A percentile compares a stretch with the other conserved stretches of the same genome.
Evolutionary conservation across 1,140 invertebrate species (phyloP).

Genomic region (Drosophila pectinifera): DNA sequence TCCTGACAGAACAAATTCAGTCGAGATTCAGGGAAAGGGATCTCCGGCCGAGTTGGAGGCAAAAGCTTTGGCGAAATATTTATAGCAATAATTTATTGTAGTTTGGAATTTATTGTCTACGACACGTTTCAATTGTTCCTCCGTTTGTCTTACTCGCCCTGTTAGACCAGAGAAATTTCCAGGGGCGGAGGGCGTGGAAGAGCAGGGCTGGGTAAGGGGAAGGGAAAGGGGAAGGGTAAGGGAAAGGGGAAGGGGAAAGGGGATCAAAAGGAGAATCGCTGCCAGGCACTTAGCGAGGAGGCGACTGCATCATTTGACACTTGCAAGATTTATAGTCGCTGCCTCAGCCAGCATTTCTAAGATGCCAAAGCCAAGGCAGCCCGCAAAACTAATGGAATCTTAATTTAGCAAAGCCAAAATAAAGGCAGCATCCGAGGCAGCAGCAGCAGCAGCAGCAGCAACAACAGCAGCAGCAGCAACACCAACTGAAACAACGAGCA

Average conservation of each 20-base stretch:
- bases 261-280: slow-evolving; percentile 61
- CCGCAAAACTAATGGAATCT: slow-evolving; percentile 83
- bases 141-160: slow-evolving; percentile 33
- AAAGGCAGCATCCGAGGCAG: slow-evolving; percentile 55
- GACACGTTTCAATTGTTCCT: slow-evolving; percentile 81
- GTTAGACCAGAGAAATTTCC: slow-evolving; percentile 63
- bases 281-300: slow-evolving; percentile 75
- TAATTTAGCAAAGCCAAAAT: slow-evolving; percentile 84
- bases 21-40: slow-evolving; percentile 8
- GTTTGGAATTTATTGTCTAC: slow-evolving; percentile 83
- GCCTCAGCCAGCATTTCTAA: slow-evolving; percentile 78
- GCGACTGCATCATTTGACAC: slow-evolving; percentile 76
- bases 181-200: background rate
- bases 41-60: slow-evolving; percentile 16
- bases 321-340: slow-evolving; percentile 79
- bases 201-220: background rate
- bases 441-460: slow-evolving; percentile 33
- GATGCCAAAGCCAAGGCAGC: slow-evolving; percentile 67
- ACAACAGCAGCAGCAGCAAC: slow-evolving; percentile 35
- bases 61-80: slow-evolving; percentile 79
- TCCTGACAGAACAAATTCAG: slow-evolving; percentile 31
- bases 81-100: slow-evolving; percentile 84
- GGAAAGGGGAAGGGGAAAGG: background rate
- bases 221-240: slow-evolving; percentile 8
- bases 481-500: slow-evolving; percentile 33